Percentiles rank a stretch among this genome's conserved stretches.
phyloP scores from a whole-genome alignment of 2,888 invertebrate genomes.

The Thereva nobilitata region DNA sequence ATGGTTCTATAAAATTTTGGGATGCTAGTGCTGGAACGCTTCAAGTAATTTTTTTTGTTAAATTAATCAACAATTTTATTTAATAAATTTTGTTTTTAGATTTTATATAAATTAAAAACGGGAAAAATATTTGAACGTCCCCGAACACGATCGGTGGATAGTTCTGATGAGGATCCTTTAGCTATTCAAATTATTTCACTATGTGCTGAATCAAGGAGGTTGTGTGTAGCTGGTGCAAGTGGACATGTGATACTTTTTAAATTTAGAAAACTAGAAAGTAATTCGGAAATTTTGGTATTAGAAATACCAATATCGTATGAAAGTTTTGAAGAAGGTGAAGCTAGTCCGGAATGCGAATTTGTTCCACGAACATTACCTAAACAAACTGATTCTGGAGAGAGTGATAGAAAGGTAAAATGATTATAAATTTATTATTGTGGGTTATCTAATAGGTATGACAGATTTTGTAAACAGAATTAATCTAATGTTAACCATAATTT shows the following conservation, averaged over 20 bases:
- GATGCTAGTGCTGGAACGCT: conserved; percentile 95
- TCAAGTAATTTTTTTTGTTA: conserved; percentile 61
- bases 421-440: neutral
- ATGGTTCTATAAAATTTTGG: conserved; percentile 99
- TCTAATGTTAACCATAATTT: too few relatives aligned
- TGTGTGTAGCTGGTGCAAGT: conserved; percentile 89
- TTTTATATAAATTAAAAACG: conserved; percentile 97
- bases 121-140: conserved; percentile 72
- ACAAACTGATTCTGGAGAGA: conserved; percentile 53
- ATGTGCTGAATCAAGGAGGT: conserved; percentile 87
- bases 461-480: neutral
- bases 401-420: conserved; percentile 59
- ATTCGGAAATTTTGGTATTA: conserved; percentile 76
- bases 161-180: conserved; percentile 81
- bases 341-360: conserved; percentile 81
- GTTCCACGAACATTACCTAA: conserved; percentile 62
- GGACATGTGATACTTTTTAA: conserved; percentile 94
- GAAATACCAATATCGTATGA: conserved; percentile 89
- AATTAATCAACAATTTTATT: neutral
- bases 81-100: conserved; percentile 51
- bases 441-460: neutral
- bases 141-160: conserved; percentile 66
- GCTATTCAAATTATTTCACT: conserved; percentile 87
- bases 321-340: conserved; percentile 76
- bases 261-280: conserved; percentile 89